Percentiles rank a stretch among this genome's conserved stretches.
Conservation (phyloP, 2,113 vertebrate genomes). For the Melanostigma gelatinosum region DNA sequence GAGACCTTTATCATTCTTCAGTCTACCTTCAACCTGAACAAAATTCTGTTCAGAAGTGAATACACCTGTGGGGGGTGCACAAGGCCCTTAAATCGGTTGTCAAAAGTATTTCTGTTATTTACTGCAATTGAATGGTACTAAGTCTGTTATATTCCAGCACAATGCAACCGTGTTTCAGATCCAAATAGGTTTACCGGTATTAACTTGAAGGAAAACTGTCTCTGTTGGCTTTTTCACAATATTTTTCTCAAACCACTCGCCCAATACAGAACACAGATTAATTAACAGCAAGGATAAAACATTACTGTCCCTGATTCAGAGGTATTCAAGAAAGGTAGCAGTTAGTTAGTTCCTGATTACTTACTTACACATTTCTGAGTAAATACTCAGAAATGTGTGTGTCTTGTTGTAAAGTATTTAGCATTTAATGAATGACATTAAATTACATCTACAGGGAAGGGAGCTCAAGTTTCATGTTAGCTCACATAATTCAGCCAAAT, state of each 20-base stretch:
- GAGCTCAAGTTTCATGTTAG: conserved; percentile 5
- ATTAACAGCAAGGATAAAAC: neutral
- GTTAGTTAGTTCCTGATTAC: neutral
- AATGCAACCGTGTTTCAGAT: neutral
- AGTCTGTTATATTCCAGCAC: conserved; percentile 2
- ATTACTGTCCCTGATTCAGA: neutral
- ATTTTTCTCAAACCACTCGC: neutral
- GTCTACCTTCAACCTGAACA: neutral
- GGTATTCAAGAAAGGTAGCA: neutral
- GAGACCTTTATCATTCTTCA: neutral
- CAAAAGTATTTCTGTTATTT: conserved; percentile 4
- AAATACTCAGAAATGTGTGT: neutral
- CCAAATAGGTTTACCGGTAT: neutral
- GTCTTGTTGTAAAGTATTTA: neutral
- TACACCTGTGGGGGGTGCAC: neutral
- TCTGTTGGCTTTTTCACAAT: neutral
- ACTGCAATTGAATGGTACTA: neutral
- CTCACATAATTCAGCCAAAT: conserved; percentile 8
- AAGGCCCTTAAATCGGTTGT: neutral
- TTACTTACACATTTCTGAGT: neutral
- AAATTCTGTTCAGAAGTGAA: neutral
- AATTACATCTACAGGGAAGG: neutral
- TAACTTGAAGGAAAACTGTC: neutral
- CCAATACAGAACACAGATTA: neutral
- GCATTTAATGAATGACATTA: neutral